Evolutionary conservation across 2,888 invertebrate species (phyloP), one percentile per base, ranked within the genome.

Genomic region (Slavum lentiscoides): DNA sequence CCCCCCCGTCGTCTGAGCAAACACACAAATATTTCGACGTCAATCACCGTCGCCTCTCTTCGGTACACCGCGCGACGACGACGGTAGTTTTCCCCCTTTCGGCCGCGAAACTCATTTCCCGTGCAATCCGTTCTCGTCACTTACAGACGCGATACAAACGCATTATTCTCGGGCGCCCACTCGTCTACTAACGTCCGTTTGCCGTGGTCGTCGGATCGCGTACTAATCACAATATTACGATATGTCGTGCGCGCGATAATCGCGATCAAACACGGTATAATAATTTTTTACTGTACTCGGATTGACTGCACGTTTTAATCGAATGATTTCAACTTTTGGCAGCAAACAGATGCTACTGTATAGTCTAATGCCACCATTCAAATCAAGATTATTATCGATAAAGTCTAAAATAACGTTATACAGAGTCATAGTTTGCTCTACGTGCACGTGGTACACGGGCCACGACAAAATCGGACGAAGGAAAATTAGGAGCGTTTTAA

Each of bases 341-440:
- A 68, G 49, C 43, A 49, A 68, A 49, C 21, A 39, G 21, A 21
- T 68, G 68, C 21, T 68, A 68, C 21, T n/a, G n/a, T 68, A 49
- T 49, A 21, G 43, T 21, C 49, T 68, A 21, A 49, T 68, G 21
- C 13, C 68, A 68, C 53, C 49, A 4, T 68, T 68, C 53, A 53
- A 68, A 49, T 49, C 68, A 68, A 68, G 21, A 68, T 21, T 68
- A 68, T 21, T 68, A 68, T 68, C 68, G 21, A 68, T 19, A 21
- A 49, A 49, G 21, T 30, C 66, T 30, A 68, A 53, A 68, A 53
- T 43, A 49, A 68, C 7, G 53, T 15, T 66, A 13, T 66, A 66
- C 17, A 66, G 17, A 66, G 66, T 37, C 17, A 8, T 66, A 1
- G 30, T 37, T 37, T 39, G 39, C 39, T 39, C 39, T 39, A 39